Base-by-base conservation (phyloP, 2,113 vertebrate genomes). In the Sinocyclocheilus anshuiensis region DNA sequence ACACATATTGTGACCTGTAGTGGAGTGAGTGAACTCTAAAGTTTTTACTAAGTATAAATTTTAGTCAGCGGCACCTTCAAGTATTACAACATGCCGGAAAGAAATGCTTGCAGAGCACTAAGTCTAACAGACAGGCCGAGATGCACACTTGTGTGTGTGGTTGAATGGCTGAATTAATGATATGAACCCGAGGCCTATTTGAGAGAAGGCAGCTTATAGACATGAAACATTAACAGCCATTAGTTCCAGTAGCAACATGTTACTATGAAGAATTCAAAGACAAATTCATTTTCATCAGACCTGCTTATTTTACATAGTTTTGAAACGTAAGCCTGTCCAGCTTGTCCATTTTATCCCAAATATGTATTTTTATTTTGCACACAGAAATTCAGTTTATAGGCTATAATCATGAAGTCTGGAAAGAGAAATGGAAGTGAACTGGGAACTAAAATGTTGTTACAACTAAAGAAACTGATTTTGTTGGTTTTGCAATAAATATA, bases 81-180 rank as follows among this genome's bases (percentile, higher is more conserved):
- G 81, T 72, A 83, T 83, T 74, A 74, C 18, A 55, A 57, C 48
- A 83, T 59, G 24, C 10, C 81, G 20, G 65, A 71, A 18, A 69
- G 22, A 16, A 72, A 71, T 72, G 50, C 45, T 57, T 69, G 48
- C 16, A n/a, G 65, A 83, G 50, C 50, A 42, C 7, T 29, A 18
- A 42, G 13, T 16, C 36, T 81, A n/a, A 39, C 24, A 83, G 67
- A 29, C 48, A 24, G 67, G 26, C 63, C 4, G 6, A 65, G 29
- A 78, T 26, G 57, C 22, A 3, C 33, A 18, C 7, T 20, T 71
- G 15, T 57, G 45, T 76, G 75, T 77, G 48, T 55, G 48, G 53
- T 9, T 57, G 22, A 26, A 33, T 55, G 8, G 24, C 18, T 77
- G 6, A 77, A 29, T 77, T 26, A 16, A 26, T 50, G 3, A 16